Conservation (phyloP, 2,888 invertebrate species). For the Cetonia aurata region DNA sequence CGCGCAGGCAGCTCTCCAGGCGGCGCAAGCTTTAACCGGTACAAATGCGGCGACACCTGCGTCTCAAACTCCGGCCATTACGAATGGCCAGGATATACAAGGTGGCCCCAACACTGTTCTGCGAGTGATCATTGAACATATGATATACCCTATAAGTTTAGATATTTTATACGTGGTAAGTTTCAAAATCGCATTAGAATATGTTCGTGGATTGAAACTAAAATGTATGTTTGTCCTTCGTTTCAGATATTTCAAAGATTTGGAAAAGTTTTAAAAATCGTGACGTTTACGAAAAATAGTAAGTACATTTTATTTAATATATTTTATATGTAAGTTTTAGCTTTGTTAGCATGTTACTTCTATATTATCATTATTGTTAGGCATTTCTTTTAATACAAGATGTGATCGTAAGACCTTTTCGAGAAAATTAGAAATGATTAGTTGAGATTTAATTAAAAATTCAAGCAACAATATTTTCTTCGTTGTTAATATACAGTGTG, state of each 20-base stretch:
- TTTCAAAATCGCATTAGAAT: conserved; percentile 19
- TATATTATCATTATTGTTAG: too few relatives aligned
- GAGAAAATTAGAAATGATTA: too few relatives aligned
- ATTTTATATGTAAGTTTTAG: too few relatives aligned
- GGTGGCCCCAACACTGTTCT: conserved; percentile 97
- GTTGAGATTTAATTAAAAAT: too few relatives aligned
- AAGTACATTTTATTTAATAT: conserved; percentile 68
- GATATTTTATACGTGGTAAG: conserved; percentile 92
- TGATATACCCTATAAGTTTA: conserved; percentile 97
- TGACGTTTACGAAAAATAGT: conserved; percentile 99
- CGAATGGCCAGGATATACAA: conserved; percentile 77
- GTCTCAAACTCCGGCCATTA: conserved; percentile 64
- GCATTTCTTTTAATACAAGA: too few relatives aligned
- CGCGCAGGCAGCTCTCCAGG: conserved; percentile 88
- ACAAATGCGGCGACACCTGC: conserved; percentile 76
- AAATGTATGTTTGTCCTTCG: conserved; percentile 42
- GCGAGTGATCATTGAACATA: conserved; percentile 98
- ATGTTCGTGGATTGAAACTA: too few relatives aligned
- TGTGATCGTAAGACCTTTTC: too few relatives aligned
- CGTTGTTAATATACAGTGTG: too few relatives aligned
- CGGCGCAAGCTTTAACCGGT: conserved; percentile 82
- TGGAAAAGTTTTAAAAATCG: conserved; percentile 99
- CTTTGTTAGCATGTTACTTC: too few relatives aligned
- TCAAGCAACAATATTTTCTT: too few relatives aligned
- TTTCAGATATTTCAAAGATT: conserved; percentile 96